These are phyloP conservation scores for Procambarus clarkii DNA, from an alignment of 1,140 invertebrate genomes.

Conservation along the genomic window DNA sequence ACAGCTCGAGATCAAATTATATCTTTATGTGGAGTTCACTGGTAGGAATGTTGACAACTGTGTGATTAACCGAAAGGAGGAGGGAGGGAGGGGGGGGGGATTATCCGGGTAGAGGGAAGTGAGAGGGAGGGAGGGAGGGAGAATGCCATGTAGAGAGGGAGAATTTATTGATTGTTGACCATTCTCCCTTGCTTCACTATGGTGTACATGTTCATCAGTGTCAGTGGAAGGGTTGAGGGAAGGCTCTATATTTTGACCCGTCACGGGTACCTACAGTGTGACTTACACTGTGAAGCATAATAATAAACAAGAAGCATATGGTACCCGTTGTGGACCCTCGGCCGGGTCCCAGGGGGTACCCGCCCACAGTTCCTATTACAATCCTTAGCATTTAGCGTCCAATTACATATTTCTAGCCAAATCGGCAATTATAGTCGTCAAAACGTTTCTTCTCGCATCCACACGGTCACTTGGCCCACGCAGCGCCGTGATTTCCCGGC, in stretches of 20 bases:
- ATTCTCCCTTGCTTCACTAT: too few relatives aligned
- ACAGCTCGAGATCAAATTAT: constrained; percentile 37
- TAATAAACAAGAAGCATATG: not conserved
- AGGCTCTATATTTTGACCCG: too few relatives aligned
- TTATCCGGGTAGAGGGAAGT: too few relatives aligned
- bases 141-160: not conserved
- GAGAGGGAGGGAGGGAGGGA: too few relatives aligned
- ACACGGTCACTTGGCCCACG: not conserved
- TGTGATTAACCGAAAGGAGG: constrained; percentile 33
- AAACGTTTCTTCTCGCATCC: constrained; percentile 8
- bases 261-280: too few relatives aligned
- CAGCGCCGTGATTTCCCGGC: not conserved
- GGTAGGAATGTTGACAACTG: constrained; percentile 54
- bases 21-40: constrained; percentile 47
- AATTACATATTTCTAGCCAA: constrained; percentile 43
- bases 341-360: constrained; percentile 17
- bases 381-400: constrained; percentile 29
- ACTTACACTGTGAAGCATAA: too few relatives aligned
- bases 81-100: too few relatives aligned
- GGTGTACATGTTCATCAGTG: too few relatives aligned
- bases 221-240: too few relatives aligned
- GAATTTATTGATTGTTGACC: too few relatives aligned
- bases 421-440: constrained; percentile 39
- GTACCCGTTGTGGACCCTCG: not conserved
- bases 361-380: constrained; percentile 30